Evolutionary conservation across 2,113 vertebrate species (phyloP).

Genomic region (Pimephales promelas): DNA sequence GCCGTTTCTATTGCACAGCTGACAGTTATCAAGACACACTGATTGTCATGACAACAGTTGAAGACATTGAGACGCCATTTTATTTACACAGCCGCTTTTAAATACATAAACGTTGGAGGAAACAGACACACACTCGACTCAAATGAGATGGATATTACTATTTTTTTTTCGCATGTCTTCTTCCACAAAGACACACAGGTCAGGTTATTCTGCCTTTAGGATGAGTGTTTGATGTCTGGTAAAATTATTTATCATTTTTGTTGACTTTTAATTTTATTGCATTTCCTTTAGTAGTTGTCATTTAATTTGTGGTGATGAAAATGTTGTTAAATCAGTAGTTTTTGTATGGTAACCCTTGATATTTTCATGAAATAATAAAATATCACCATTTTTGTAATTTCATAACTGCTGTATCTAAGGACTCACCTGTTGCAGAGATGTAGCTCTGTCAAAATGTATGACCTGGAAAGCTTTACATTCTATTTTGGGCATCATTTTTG

Average conservation of each 20-base stretch:
- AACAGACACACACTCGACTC: neutral
- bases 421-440: too few species aligned
- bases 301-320: too few species aligned
- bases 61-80: neutral
- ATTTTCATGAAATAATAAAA: too few species aligned
- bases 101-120: neutral
- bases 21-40: neutral
- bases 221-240: too few species aligned
- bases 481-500: too few species aligned
- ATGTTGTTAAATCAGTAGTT: too few species aligned
- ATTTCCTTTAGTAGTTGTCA: neutral
- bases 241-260: too few species aligned
- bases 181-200: neutral
- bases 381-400: too few species aligned
- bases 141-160: neutral
- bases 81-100: neutral
- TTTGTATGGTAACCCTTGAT: too few species aligned
- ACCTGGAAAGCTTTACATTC: too few species aligned
- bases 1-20: neutral
- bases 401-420: too few species aligned
- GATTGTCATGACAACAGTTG: conserved; percentile 1
- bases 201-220: neutral
- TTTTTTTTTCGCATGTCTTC: neutral
- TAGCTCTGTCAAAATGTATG: too few species aligned
- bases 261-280: neutral